Percentiles rank a stretch among this genome's conserved stretches.
These are phyloP conservation scores for cattle (Bos taurus) DNA, from an alignment of 2,113 vertebrate genomes.

Conservation along the genomic window ARS-UCD2.0 NC_037343.1:48315501-48316000, in stretches of 20 bases:
- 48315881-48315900: not conserved
- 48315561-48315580: not conserved
- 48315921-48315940: not conserved
- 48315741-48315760: not conserved
- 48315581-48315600: not conserved
- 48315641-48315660: not conserved
- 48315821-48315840: not conserved
- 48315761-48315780: not conserved
- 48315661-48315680: not conserved
- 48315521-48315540: not conserved
- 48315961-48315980: not conserved
- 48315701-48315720: not conserved
- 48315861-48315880: not conserved
- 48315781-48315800: not conserved
- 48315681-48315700: not conserved
- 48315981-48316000: rapidly evolving
- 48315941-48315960: not conserved
- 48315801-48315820: not conserved
- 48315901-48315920: not conserved
- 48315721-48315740: not conserved
- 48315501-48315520: not conserved
- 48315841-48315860: not conserved
- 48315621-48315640: not conserved
- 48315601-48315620: not conserved
- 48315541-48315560: not conserved